phyloP scores from a whole-genome alignment of 2,113 vertebrate genomes.

The Oryzias javanicus region DNA sequence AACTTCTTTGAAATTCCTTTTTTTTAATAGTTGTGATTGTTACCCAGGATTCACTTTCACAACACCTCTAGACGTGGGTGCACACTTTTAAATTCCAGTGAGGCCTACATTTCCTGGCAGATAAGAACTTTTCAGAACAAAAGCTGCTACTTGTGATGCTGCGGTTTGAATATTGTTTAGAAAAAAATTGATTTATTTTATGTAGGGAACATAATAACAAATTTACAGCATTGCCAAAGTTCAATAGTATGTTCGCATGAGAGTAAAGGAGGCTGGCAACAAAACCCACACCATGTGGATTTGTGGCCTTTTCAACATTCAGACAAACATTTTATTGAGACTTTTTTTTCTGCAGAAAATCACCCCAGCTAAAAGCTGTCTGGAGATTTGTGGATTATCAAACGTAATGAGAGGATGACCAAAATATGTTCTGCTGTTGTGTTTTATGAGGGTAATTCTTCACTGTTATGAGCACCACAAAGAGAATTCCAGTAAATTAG shows the following conservation, averaged over 20 bases:
- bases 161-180: neutral
- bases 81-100: neutral
- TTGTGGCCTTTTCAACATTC: neutral
- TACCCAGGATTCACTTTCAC: constrained; percentile 16
- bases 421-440: neutral
- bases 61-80: constrained; percentile 10
- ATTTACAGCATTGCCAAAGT: neutral
- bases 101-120: constrained; percentile 14
- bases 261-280: neutral
- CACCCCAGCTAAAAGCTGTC: constrained; percentile 1
- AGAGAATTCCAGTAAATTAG: constrained; percentile 4
- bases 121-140: neutral
- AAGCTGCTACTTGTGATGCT: neutral
- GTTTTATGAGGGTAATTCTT: constrained; percentile 24
- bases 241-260: neutral
- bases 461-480: constrained; percentile 1
- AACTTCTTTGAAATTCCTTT: neutral
- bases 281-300: neutral
- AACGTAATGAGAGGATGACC: constrained; percentile 11
- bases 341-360: constrained; percentile 19
- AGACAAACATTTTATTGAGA: neutral
- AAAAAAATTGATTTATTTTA: too few species aligned
- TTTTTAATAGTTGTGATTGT: neutral
- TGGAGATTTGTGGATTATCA: constrained; percentile 22
- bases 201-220: neutral